phyloP scores from a whole-genome alignment of 2,797 vertebrate genomes.

The Micromesistius poutassou region DNA sequence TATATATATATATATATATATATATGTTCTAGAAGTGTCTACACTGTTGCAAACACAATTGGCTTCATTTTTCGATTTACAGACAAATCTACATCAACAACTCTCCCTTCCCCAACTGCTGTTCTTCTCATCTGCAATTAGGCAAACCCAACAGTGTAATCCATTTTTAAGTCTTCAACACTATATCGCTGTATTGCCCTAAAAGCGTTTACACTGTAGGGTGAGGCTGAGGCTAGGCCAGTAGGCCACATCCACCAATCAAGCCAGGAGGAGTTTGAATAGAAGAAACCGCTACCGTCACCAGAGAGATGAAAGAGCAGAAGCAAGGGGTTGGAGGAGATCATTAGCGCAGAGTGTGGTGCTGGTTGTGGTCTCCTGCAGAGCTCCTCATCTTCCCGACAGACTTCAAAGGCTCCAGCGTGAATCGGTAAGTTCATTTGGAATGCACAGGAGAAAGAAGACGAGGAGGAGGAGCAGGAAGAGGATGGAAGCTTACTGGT shows the following conservation, averaged over 20 bases:
- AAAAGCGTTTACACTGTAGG: not conserved
- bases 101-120: not conserved
- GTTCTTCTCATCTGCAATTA: not conserved
- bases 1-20: no score
- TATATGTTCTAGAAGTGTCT: no score
- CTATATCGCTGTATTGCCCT: not conserved
- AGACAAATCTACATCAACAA: not conserved
- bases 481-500: not conserved
- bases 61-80: not conserved
- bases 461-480: not conserved
- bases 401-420: slow-evolving; percentile 64
- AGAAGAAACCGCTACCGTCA: slow-evolving; percentile 50
- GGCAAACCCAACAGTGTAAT: not conserved
- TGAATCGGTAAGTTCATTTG: slow-evolving; percentile 48
- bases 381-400: slow-evolving; percentile 60
- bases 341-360: slow-evolving; percentile 55
- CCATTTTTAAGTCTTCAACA: not conserved
- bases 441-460: slow-evolving; percentile 38
- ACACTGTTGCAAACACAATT: not conserved
- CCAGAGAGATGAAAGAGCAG: slow-evolving; percentile 63
- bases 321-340: slow-evolving; percentile 43
- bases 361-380: slow-evolving; percentile 59
- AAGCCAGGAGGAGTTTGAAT: not conserved
- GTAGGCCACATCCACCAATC: not conserved
- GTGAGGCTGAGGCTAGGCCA: not conserved